Base-by-base conservation (phyloP, 2,797 vertebrate species). In the Halcyon leucocephala region DNA sequence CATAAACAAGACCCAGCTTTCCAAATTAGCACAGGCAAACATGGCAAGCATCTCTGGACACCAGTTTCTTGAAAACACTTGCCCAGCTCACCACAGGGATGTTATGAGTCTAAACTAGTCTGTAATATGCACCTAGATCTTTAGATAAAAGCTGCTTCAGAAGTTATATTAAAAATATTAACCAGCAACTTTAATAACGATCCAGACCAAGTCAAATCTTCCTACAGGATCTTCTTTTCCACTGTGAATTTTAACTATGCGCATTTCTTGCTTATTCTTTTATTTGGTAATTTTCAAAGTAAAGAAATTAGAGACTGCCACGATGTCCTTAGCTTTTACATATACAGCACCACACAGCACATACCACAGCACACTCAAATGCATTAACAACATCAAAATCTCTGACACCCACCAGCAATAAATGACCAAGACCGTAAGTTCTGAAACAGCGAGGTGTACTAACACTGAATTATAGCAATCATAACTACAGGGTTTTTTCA, bases 41-140 rank as follows among this genome's bases (percentile, higher is more conserved):
- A 89, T 3, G 41, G 96, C 81, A 96, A 80, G 74, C 84, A 92
- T 82, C 82, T 96, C 95, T 94, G 96, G 96, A 96, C 95, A 96
- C 81, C 95, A 78, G 52, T 65, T 93, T 96, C 96, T 97, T 95
- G 96, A 96, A 96, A 93, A 91, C 95, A 96, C 95, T 96, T 96
- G 96, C 95, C 95, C 86, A 81, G 60, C 86, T 95, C 76, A 26
- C 95, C 95, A 97, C 93, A 94, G 93, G 86, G 91, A 72, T 89
- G 78, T 89, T 89, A 94, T 92, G 51, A 87, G 95, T 95, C 86
- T 94, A 85, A 96, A 95, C 94, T 92, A 92, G 95, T 69, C 79
- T 95, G 86, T 87, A 97, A 96, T 93, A 92, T 12, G 52, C 84
- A 74, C 84, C 21, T 22, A 97, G 96, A 97, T 97, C 89, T 95